Percentiles rank a stretch among this genome's conserved stretches.
Evolutionary conservation across 2,888 invertebrate genomes (phyloP).

Genomic region (Lepidonotus clava): DNA sequence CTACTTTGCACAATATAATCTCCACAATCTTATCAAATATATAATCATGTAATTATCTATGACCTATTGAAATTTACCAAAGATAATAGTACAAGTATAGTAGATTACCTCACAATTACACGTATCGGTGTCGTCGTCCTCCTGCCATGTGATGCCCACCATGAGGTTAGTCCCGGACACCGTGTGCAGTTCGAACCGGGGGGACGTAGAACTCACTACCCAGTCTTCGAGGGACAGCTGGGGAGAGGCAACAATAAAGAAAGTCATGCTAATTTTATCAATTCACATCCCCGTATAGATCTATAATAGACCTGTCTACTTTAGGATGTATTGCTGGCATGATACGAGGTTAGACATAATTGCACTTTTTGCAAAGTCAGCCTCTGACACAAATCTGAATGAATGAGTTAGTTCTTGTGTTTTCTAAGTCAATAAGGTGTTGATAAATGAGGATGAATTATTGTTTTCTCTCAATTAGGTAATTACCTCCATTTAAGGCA

Average conservation of each 20-base stretch:
- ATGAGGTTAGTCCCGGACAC: background rate
- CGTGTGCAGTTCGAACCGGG: conserved; percentile 14
- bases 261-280: background rate
- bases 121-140: background rate
- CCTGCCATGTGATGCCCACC: background rate
- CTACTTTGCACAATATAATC: background rate
- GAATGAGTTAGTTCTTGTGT: background rate
- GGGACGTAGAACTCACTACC: background rate
- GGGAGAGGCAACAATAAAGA: background rate
- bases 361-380: background rate
- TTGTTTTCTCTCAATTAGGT: no score
- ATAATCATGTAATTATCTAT: background rate
- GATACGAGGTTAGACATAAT: background rate
- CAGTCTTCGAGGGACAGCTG: background rate
- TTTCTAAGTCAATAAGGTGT: background rate
- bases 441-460: no score
- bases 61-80: background rate
- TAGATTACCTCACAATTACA: background rate
- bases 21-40: background rate
- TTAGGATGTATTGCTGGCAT: background rate
- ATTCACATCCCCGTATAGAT: background rate
- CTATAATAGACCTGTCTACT: background rate
- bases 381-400: background rate
- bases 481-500: no score
- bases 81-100: background rate